These are phyloP conservation scores for Stegastes partitus DNA, from an alignment of 2,113 vertebrate species.

Conservation along the genomic window DNA sequence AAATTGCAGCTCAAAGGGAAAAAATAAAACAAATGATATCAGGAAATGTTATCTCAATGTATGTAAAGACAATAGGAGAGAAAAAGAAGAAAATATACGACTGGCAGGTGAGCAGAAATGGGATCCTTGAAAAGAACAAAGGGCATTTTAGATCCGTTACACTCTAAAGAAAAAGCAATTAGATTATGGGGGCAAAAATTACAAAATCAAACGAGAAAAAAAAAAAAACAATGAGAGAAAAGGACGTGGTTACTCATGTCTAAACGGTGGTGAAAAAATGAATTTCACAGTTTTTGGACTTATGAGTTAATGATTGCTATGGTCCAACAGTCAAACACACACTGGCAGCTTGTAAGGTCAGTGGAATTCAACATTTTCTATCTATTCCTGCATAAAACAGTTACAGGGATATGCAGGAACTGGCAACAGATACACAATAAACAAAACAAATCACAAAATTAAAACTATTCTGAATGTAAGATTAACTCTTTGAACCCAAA, in stretches of 20 bases:
- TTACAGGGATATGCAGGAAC: no score
- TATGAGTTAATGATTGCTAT: no score
- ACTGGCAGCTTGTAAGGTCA: not conserved
- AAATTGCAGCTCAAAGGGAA: conserved; percentile 26
- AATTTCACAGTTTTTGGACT: not conserved
- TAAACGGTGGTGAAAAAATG: not conserved
- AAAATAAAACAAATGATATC: conserved; percentile 2
- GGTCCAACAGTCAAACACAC: not conserved
- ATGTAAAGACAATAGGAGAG: not conserved
- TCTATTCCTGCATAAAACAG: no score
- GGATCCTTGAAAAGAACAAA: not conserved
- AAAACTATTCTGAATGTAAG: no score
- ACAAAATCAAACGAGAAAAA: no score
- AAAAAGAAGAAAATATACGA: not conserved
- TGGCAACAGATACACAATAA: no score
- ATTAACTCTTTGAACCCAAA: no score
- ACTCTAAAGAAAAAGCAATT: not conserved
- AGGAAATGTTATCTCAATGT: not conserved
- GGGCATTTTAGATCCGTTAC: not conserved
- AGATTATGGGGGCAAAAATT: not conserved
- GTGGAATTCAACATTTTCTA: not conserved
- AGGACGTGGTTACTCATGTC: not conserved
- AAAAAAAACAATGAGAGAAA: no score
- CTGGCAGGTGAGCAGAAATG: not conserved
- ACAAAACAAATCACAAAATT: no score